phyloP scores from a whole-genome alignment of 2,113 vertebrate species.

The Eublepharis macularius region DNA sequence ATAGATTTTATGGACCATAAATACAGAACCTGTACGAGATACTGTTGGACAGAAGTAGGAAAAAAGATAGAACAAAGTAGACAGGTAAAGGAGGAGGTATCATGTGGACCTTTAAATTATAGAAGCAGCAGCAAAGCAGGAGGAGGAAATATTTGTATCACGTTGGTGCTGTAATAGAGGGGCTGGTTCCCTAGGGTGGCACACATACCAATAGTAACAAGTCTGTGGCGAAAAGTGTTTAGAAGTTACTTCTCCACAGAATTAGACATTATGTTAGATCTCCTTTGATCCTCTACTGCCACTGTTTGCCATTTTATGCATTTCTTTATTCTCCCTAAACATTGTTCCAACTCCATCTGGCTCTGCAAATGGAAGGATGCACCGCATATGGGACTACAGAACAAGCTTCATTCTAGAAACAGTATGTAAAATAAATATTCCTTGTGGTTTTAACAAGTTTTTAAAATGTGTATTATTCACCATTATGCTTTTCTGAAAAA shows the following conservation, averaged over 20 bases:
- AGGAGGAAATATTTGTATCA: background rate
- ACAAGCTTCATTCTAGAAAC: constrained; percentile 13
- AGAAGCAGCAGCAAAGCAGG: background rate
- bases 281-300: background rate
- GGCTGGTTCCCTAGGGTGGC: background rate
- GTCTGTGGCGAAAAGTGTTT: background rate
- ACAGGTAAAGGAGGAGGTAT: background rate
- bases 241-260: background rate
- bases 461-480: background rate
- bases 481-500: background rate
- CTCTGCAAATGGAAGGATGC: background rate
- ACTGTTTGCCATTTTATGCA: background rate
- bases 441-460: constrained; percentile 20
- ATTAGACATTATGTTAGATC: background rate
- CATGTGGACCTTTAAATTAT: background rate
- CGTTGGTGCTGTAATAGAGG: background rate
- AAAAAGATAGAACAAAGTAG: no score
- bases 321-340: background rate
- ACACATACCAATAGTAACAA: background rate
- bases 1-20: background rate
- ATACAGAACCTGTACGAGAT: background rate
- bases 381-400: background rate
- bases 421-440: background rate
- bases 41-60: background rate
- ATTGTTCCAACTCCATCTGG: background rate